phyloP scores from a whole-genome alignment of 1,140 invertebrate genomes.

The Cotesia glomerata region DNA sequence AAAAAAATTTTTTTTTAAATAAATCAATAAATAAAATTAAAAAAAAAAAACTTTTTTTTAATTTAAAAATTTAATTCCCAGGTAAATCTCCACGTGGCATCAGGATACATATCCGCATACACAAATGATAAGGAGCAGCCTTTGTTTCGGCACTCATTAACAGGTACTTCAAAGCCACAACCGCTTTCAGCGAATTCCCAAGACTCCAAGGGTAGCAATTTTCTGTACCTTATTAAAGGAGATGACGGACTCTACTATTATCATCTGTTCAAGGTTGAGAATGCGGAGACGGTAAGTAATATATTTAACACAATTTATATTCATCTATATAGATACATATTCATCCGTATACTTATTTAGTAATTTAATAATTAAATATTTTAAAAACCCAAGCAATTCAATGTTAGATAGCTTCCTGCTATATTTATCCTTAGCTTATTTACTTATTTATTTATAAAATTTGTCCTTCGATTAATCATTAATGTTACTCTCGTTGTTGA shows the following conservation, averaged over 20 bases:
- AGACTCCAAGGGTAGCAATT: constrained; percentile 47
- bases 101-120: constrained; percentile 51
- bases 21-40: neutral
- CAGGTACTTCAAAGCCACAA: constrained; percentile 47
- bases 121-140: constrained; percentile 47
- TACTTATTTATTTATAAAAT: neutral
- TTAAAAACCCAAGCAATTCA: neutral
- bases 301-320: constrained; percentile 3
- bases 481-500: constrained; percentile 14
- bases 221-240: constrained; percentile 52
- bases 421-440: neutral
- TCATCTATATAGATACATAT: too few relatives aligned
- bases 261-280: constrained; percentile 51
- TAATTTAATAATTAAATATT: too few relatives aligned
- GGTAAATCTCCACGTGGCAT: constrained; percentile 50
- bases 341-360: too few relatives aligned
- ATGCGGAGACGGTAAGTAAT: constrained; percentile 47
- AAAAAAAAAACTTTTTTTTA: neutral
- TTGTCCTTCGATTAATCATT: constrained; percentile 13
- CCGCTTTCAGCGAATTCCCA: constrained; percentile 46
- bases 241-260: constrained; percentile 52
- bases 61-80: constrained; percentile 31
- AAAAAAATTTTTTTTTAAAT: too few relatives aligned
- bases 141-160: constrained; percentile 49
- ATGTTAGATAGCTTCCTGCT: neutral